These are phyloP conservation scores for Antedon mediterranea DNA, from an alignment of 53 echinoderm and acorn worm genomes.

Conservation along the genomic window DNA sequence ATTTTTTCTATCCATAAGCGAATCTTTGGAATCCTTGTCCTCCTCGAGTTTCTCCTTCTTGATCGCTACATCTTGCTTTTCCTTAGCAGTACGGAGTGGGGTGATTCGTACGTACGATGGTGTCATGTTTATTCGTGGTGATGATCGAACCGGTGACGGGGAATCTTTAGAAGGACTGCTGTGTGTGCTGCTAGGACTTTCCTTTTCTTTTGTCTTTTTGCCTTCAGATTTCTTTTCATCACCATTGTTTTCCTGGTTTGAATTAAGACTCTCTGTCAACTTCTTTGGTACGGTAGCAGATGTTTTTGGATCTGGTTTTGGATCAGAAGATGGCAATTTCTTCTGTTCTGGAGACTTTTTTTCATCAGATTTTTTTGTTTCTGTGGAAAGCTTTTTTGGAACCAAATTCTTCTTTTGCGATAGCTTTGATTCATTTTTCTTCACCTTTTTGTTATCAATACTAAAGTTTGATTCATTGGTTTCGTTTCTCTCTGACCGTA, in stretches of 20 bases:
- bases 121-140: slow-evolving; percentile 2
- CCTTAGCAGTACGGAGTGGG: neutral
- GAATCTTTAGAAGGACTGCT: neutral
- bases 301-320: neutral
- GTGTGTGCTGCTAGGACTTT: neutral
- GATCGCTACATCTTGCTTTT: neutral
- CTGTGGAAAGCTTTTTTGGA: slow-evolving; percentile 5
- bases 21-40: slow-evolving; percentile 32
- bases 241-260: neutral
- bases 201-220: slow-evolving; percentile 4
- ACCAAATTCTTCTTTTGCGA: slow-evolving; percentile 10
- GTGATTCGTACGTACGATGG: slow-evolving; percentile 2
- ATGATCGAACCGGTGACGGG: neutral
- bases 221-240: slow-evolving; percentile 4
- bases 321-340: neutral
- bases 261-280: neutral
- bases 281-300: neutral
- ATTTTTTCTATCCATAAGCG: slow-evolving; percentile 70
- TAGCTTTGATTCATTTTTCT: slow-evolving; percentile 19
- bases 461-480: slow-evolving; percentile 20
- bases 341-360: slow-evolving; percentile 8
- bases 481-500: neutral
- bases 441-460: slow-evolving; percentile 11
- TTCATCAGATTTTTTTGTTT: neutral
- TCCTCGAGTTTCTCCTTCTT: slow-evolving; percentile 9